Evolutionary conservation across 2,888 invertebrate genomes (phyloP).

Genomic region (Leucozona laternaria): DNA sequence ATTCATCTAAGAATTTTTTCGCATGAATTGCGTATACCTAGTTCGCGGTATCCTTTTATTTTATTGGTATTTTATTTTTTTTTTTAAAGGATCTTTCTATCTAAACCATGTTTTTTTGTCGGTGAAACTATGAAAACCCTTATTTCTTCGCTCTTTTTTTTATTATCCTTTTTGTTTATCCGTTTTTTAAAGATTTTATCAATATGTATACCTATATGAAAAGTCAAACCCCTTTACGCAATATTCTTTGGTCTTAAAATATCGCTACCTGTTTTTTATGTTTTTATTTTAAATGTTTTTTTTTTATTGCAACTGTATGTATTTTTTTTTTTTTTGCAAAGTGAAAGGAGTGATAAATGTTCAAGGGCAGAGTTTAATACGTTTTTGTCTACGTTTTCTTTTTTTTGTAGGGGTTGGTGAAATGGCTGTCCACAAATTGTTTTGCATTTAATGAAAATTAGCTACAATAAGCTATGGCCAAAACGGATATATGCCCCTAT

Average conservation of each 20-base stretch:
- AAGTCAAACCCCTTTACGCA: slow-evolving; percentile 58
- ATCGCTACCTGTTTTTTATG: not conserved
- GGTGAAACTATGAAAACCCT: slow-evolving; percentile 37
- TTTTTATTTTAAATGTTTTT: not conserved
- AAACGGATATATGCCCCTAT: too few species aligned
- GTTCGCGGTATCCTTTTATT: slow-evolving; percentile 41
- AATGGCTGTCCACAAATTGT: too few species aligned
- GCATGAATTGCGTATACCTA: slow-evolving; percentile 61
- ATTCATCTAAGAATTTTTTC: slow-evolving; percentile 45
- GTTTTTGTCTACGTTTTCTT: too few species aligned
- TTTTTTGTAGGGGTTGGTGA: too few species aligned
- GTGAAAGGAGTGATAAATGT: not conserved
- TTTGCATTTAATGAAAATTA: too few species aligned
- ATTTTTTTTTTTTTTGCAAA: not conserved
- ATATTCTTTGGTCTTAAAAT: not conserved
- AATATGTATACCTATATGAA: not conserved
- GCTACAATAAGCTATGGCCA: too few species aligned
- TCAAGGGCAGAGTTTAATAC: not conserved
- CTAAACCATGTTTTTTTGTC: slow-evolving; percentile 5
- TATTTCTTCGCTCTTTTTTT: not conserved
- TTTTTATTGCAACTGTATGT: slow-evolving; percentile 1
- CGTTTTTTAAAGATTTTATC: not conserved
- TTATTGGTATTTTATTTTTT: not conserved
- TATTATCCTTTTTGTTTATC: slow-evolving; percentile 27
- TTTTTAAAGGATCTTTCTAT: not conserved